phyloP scores from a whole-genome alignment of 1,140 invertebrate genomes.

The Drosophila littoralis region DNA sequence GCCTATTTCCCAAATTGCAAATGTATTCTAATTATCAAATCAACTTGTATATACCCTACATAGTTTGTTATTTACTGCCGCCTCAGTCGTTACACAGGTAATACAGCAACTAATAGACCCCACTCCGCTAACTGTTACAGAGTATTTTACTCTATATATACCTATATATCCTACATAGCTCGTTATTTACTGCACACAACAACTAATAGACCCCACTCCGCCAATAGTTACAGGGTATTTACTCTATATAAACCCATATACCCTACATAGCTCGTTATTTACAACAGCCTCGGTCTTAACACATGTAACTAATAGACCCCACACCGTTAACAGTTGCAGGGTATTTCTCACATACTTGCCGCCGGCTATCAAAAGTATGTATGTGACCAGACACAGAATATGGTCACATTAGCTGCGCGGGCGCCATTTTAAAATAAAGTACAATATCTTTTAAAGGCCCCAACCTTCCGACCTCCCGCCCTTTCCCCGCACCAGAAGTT shows the following conservation, averaged over 20 bases:
- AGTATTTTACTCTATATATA: too few relatives aligned
- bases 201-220: not conserved
- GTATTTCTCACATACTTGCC: not conserved
- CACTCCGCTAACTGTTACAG: not conserved
- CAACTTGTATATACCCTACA: too few relatives aligned
- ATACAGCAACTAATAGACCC: not conserved
- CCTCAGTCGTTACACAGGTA: too few relatives aligned
- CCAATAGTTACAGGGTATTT: not conserved
- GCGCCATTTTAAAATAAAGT: constrained; percentile 4
- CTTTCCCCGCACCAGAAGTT: constrained; percentile 1
- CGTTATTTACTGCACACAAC: not conserved
- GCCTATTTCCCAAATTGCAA: too few relatives aligned
- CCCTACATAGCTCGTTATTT: too few relatives aligned
- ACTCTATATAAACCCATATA: too few relatives aligned
- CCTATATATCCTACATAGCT: too few relatives aligned
- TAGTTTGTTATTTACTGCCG: too few relatives aligned
- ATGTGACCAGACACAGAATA: not conserved
- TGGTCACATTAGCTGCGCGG: not conserved
- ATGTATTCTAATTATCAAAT: too few relatives aligned
- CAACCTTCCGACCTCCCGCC: not conserved
- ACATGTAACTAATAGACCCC: too few relatives aligned
- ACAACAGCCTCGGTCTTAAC: too few relatives aligned
- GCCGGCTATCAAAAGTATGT: not conserved
- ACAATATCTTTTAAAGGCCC: constrained; percentile 1
- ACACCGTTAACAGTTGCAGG: not conserved